Base-by-base conservation (phyloP, 2,797 vertebrate species). In the Delichon dasypus region DNA sequence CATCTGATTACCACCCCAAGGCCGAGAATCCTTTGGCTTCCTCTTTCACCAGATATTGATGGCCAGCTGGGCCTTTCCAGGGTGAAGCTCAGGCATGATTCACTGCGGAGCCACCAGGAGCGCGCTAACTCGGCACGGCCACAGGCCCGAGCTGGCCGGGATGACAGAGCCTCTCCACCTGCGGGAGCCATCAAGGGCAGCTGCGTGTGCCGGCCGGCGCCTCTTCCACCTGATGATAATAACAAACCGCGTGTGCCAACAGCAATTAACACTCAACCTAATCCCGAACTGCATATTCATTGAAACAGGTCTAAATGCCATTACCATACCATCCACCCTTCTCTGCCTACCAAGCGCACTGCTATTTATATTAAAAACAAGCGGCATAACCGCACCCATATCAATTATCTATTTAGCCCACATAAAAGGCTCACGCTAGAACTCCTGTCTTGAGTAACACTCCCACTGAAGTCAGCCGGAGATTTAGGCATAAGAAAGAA, bases 401-500 rank as follows among this genome's bases (percentile, higher is more conserved):
- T 84, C 85, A 89, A 94, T 93, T 91, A 91, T 74, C 91, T 90
- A 36, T 88, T 89, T 79, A 91, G 92, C 95, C 95, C 94, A 96
- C 95, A 93, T 85, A 75, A 95, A 95, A 94, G 84, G 61, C 50
- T 80, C 26, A 26, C 44, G 22, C 23, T 85, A 68, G 21, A 94
- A 76, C 53, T 85, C 64, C 29, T 3, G 51, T 68, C 60, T 36
- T 45, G 44, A 16, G 22, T 53, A 78, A 85, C 2, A 1, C 68
- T 85, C 84, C 81, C 32, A 29, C 29, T 72, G 34, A 88, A 89
- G 36, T 61, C 78, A 80, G 45, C 25, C 80, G 58, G 66, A 85
- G 73, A 60, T 66, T 72, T 9, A 72, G 44, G 47, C 10, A 86
- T n/a, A 53, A 23, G 10, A 2, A 3, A 22, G 42, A 29, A 58